Evolutionary conservation across 1,140 invertebrate genomes (phyloP), one percentile per base, ranked within the genome.

Genomic region (Drosophila orena): DNA sequence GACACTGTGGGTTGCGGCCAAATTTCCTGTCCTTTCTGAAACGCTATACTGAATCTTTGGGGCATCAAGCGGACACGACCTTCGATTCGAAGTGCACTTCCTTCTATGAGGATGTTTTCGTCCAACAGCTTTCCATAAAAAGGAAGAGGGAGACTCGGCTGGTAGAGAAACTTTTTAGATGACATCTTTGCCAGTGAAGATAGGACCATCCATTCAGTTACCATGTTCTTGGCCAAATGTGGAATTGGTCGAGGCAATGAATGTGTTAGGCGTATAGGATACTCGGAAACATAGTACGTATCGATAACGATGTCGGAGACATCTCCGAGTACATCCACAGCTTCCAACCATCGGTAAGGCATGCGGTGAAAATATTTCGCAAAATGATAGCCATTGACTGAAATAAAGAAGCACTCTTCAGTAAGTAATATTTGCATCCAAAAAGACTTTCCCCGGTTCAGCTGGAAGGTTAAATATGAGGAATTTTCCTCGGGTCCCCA

Each of bases 401-500:
- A 93, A 54, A 97, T 93, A 93, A 92, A 69, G 69, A 93, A 93
- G 44, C 93, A 88, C 17, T 75, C 49, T 20, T 91, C 75, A 1
- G 92, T 85, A 4, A 92, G 65, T 12, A 93, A 81, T 38, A 94
- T 90, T 49, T 92, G 80, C 40, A 94, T 53, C 69, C 80, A 76
- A 69, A 94, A 94, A 2, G 77, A 52, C 59, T 88, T 72, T 17
- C 93, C 92, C 2, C 91, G 66, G 11, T 46, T 24, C 5, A 94
- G 69, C 14, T 92, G 73, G 50, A 92, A 93, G 37, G 61, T 56
- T 10, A 80, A 52, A 4, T 57, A 53, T 1, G 78, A 77, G 12
- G 93, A 90, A 10, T 94, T 94, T 81, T 97, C 96, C 81, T 96
- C 96, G 2, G 92, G 76, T 0, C 95, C 95, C 96, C 96, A 97